phyloP scores from a whole-genome alignment of 2,888 invertebrate genomes.

The Dasysyrphus tricinctus region DNA sequence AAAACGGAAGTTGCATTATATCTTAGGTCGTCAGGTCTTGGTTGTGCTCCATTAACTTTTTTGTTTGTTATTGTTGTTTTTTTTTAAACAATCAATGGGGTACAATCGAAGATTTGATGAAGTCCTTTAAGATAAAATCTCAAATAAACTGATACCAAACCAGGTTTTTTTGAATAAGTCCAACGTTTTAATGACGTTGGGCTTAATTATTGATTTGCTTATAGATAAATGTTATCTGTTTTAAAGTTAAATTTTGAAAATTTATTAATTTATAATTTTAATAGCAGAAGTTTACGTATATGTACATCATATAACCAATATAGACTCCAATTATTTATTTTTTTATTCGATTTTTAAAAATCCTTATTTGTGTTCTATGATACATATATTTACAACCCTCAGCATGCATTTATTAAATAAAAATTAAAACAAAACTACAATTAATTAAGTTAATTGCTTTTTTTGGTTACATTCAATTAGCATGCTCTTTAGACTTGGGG shows the following conservation, averaged over 20 bases:
- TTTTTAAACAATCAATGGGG: not conserved
- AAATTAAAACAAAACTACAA: not conserved
- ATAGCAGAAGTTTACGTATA: not conserved
- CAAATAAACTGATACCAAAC: not conserved
- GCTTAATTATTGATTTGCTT: constrained; percentile 14
- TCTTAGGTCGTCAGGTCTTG: constrained; percentile 69
- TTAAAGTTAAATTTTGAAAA: not conserved
- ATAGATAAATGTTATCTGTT: constrained; percentile 6
- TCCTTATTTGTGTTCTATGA: no score
- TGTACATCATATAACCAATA: not conserved
- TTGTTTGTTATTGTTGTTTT: not conserved
- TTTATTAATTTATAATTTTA: not conserved
- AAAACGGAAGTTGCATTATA: constrained; percentile 65
- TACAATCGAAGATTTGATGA: constrained; percentile 66
- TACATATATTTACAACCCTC: not conserved
- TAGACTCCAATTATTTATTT: not conserved
- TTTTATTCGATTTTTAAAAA: not conserved
- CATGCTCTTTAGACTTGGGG: not conserved
- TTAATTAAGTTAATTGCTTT: not conserved
- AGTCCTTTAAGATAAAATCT: constrained; percentile 50
- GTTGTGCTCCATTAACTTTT: constrained; percentile 26
- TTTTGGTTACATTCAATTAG: not conserved
- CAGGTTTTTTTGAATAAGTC: constrained; percentile 14
- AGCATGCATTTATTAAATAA: not conserved
- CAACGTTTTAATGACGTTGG: constrained; percentile 27